These are phyloP conservation scores for Fukomys damarensis DNA, from an alignment of 2,113 vertebrate species.

Conservation along the genomic window DNA sequence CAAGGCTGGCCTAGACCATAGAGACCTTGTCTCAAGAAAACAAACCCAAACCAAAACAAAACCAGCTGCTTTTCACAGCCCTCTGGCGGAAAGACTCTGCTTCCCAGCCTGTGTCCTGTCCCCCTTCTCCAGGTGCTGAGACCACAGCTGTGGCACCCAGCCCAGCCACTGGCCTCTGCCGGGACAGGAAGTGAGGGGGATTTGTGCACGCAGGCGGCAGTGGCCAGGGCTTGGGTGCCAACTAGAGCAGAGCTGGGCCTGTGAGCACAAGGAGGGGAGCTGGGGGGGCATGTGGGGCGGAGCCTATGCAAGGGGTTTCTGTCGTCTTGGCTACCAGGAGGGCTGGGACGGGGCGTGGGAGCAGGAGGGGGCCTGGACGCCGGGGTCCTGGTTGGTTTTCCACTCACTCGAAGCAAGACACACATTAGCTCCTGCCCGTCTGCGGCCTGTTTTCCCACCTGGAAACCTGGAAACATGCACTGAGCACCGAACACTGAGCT, in stretches of 20 bases:
- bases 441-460: background rate
- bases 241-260: background rate
- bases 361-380: background rate
- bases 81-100: background rate
- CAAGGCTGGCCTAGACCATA: background rate
- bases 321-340: background rate
- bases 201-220: background rate
- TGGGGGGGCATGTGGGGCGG: too few species aligned
- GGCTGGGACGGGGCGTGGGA: background rate
- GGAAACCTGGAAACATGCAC: background rate
- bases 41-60: background rate
- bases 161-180: slow-evolving; percentile 36
- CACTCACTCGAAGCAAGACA: background rate
- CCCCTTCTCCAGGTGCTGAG: background rate
- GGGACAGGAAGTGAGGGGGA: slow-evolving; percentile 63
- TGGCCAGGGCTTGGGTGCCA: background rate
- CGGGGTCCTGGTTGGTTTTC: background rate
- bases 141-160: slow-evolving; percentile 64
- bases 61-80: background rate
- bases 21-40: background rate
- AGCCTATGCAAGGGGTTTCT: background rate
- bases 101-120: background rate
- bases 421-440: background rate
- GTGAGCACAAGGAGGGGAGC: background rate
- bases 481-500: background rate